phyloP scores from a whole-genome alignment of 2,113 vertebrate species.

The Eidolon helvum region DNA sequence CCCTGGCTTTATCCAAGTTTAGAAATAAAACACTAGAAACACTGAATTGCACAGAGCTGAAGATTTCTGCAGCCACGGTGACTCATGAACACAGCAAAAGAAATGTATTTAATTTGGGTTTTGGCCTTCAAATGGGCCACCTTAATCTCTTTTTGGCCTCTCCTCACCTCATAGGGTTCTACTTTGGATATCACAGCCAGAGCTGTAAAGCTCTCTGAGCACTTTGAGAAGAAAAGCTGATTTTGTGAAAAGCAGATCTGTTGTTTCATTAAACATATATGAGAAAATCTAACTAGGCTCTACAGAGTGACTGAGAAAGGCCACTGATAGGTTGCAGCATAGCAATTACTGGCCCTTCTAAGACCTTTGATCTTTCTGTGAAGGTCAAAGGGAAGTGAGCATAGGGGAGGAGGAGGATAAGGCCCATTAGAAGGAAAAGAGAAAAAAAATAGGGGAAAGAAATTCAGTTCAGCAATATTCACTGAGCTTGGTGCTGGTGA shows the following conservation, averaged over 20 bases:
- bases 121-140: neutral
- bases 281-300: constrained; percentile 9
- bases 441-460: neutral
- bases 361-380: constrained; percentile 5
- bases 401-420: neutral
- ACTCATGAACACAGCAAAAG: constrained; percentile 25
- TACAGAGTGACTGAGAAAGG: neutral
- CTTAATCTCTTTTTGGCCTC: constrained; percentile 21
- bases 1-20: neutral
- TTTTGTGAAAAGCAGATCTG: neutral
- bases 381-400: neutral
- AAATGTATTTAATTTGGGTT: constrained; percentile 31
- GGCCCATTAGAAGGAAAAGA: neutral
- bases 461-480: neutral
- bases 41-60: neutral
- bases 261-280: neutral
- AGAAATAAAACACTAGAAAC: constrained; percentile 3
- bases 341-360: neutral
- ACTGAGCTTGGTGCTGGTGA: neutral
- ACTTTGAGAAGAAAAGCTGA: constrained; percentile 34
- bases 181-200: neutral
- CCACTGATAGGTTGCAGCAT: neutral
- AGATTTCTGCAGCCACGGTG: neutral
- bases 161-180: neutral
- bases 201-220: neutral